Evolutionary conservation across 2,113 vertebrate species (phyloP), one percentile per base, ranked within the genome.

Genomic region (Scolopax mira): DNA sequence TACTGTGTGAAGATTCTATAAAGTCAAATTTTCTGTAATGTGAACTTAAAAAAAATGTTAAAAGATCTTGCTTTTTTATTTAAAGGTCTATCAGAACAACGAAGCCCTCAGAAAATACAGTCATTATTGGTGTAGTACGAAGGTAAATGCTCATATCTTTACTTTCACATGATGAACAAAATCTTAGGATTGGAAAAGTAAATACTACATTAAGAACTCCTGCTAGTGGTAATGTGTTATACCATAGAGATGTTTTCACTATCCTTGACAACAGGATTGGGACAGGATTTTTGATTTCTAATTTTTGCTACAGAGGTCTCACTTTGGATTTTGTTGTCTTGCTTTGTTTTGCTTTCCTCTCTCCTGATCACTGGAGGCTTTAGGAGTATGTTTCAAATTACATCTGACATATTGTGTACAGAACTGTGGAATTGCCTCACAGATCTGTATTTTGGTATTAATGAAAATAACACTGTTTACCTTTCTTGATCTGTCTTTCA

Each of bases 71-170:
- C 62, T 92, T 92, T 98, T 98, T 98, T 98, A 92, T 97, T 97
- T 97, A 73, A 97, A 99, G 99, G 98, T 99, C 99, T 96, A 99
- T 99, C 96, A 98, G 99, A 98, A 98, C 98, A 96, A 98, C 97
- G 27, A 98, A 98, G 97, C 97, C 98, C 88, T 99, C 99, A 96
- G 99, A 99, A 99, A 99, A 99, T 92, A 98, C 99, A 96, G 99
- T 99, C 96, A 99, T 99, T 97, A 97, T 99, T 96, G 99, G 98
- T 90, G 99, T 99, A 94, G 98, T 99, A 96, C 98, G 98, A 97
- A 99, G 98, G 99, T 99, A 98, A 90, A 97, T 84, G 85, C 37
- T 83, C 77, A 6, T 54, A 71, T 91, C 42, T 65, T 91, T 70
- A 35, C 23, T 91, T 90, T 67, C 55, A 62, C 7, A 4, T 92